These are phyloP conservation scores for Lepus townsendii DNA, from an alignment of 2,797 vertebrate genomes.

Conservation along the genomic window DNA sequence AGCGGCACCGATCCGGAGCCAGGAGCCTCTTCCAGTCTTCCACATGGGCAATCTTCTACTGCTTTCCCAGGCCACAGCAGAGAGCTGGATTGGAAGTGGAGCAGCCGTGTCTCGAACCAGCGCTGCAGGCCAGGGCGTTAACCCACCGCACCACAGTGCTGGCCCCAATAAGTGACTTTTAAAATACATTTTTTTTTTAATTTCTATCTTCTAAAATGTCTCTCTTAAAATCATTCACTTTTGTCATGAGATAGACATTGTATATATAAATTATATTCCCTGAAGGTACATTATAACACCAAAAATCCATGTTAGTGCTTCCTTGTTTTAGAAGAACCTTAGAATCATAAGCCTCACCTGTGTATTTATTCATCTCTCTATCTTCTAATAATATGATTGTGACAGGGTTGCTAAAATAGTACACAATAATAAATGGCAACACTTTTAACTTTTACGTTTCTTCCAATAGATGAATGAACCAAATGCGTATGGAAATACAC, in stretches of 20 bases:
- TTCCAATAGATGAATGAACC: slow-evolving; percentile 96
- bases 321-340: slow-evolving; percentile 49
- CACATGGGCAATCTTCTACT: too few species aligned
- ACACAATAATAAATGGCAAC: background rate
- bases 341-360: background rate
- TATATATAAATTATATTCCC: slow-evolving; percentile 28
- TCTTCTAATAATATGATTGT: slow-evolving; percentile 43
- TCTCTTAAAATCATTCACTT: slow-evolving; percentile 44
- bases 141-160: too few species aligned
- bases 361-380: slow-evolving; percentile 12
- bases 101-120: too few species aligned
- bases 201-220: slow-evolving; percentile 57
- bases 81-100: too few species aligned
- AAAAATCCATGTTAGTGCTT: slow-evolving; percentile 42
- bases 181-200: background rate
- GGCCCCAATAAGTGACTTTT: too few species aligned
- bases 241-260: slow-evolving; percentile 33
- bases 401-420: slow-evolving; percentile 14
- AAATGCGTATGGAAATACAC: slow-evolving; percentile 97
- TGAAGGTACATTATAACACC: background rate
- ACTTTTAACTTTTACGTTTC: background rate
- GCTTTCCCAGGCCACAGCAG: too few species aligned
- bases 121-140: too few species aligned
- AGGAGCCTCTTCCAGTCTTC: too few species aligned
- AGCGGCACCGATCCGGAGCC: too few species aligned